Evolutionary conservation across 2,888 invertebrate genomes (phyloP).

Genomic region (Gandaritis pyraliata): DNA sequence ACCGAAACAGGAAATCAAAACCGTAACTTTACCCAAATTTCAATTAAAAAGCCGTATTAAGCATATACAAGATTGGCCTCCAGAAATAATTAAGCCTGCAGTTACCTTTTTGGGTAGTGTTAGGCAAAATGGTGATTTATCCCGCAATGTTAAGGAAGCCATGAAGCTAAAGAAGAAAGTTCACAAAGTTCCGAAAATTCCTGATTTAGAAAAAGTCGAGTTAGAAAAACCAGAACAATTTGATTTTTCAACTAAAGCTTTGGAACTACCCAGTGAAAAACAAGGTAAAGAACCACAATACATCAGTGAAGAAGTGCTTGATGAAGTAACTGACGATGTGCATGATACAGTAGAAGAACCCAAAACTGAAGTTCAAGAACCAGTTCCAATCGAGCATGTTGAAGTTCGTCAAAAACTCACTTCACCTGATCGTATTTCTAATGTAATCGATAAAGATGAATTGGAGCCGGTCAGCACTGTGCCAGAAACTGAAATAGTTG

Average conservation of each 20-base stretch:
- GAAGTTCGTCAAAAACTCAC: neutral
- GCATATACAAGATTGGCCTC: slow-evolving; percentile 85
- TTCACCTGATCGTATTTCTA: neutral
- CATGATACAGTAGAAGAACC: neutral
- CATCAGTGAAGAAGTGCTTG: slow-evolving; percentile 33
- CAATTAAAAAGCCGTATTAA: slow-evolving; percentile 89
- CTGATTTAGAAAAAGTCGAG: slow-evolving; percentile 76
- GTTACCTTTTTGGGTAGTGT: slow-evolving; percentile 82
- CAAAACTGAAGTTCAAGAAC: neutral
- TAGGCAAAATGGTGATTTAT: slow-evolving; percentile 86
- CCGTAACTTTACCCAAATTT: slow-evolving; percentile 85
- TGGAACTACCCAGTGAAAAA: slow-evolving; percentile 35
- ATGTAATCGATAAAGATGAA: neutral
- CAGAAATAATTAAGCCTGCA: slow-evolving; percentile 79
- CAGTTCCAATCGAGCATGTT: slow-evolving; percentile 1
- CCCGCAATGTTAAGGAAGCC: slow-evolving; percentile 88
- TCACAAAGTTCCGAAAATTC: slow-evolving; percentile 76
- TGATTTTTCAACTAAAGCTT: slow-evolving; percentile 46
- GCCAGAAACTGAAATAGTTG: slow-evolving; percentile 1
- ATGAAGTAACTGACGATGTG: slow-evolving; percentile 29
- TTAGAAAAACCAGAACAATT: slow-evolving; percentile 79
- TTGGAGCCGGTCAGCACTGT: neutral
- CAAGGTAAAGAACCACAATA: slow-evolving; percentile 49
- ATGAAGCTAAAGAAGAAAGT: slow-evolving; percentile 85
- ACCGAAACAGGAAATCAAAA: slow-evolving; percentile 72